Percentiles rank a stretch among this genome's conserved stretches.
These are phyloP conservation scores for Apolygus lucorum DNA, from an alignment of 1,140 invertebrate species.

Conservation along the genomic window DNA sequence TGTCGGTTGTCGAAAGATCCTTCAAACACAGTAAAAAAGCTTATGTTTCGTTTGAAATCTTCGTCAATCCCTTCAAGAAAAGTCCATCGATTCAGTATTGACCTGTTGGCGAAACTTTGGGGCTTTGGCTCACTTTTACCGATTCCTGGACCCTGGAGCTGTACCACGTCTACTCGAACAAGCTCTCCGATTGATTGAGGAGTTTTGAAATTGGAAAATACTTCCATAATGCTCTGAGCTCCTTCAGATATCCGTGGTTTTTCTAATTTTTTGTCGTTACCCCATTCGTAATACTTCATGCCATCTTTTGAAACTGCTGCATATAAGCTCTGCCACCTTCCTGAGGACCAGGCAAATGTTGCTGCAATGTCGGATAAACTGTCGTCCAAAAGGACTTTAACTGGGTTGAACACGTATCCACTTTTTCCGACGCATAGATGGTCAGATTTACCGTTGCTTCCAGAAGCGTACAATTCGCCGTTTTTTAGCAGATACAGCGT, in stretches of 20 bases:
- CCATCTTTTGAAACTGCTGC: not conserved
- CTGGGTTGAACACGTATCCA: not conserved
- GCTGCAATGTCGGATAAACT: not conserved
- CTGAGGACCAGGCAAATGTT: not conserved
- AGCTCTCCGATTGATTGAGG: not conserved
- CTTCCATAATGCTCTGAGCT: not conserved
- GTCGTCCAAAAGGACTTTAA: not conserved
- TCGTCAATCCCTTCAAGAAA: too few species aligned
- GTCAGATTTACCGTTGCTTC: not conserved
- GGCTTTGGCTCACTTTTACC: too few species aligned
- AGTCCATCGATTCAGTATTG: too few species aligned
- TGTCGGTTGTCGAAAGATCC: too few species aligned
- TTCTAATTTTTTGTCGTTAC: not conserved
- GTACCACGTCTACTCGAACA: not conserved
- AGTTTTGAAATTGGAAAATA: not conserved
- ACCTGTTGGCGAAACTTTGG: too few species aligned
- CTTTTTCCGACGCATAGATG: not conserved
- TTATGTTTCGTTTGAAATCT: too few species aligned
- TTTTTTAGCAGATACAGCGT: not conserved
- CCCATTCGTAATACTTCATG: not conserved
- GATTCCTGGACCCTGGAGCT: too few species aligned
- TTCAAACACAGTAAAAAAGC: too few species aligned
- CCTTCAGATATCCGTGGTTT: not conserved
- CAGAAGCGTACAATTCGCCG: not conserved
- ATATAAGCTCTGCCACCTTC: not conserved